A percentile compares a stretch with the other conserved stretches of the same genome.
Evolutionary conservation across 2,888 invertebrate species (phyloP).

Genomic region (Sinelater perroti): DNA sequence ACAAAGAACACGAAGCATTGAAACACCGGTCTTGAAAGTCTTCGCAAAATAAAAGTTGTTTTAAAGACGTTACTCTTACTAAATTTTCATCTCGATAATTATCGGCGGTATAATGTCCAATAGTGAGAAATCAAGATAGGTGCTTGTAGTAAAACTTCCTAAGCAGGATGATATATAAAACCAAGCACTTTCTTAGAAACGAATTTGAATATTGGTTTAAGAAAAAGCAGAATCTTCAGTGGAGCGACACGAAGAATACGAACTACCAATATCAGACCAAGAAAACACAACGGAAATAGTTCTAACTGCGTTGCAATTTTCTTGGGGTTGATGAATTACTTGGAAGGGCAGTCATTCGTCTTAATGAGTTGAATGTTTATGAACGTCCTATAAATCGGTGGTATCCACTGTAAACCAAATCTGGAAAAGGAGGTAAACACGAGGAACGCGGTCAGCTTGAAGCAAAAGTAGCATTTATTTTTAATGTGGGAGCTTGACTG

Average conservation of each 20-base stretch:
- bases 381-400: constrained; percentile 88
- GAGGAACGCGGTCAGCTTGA: constrained; percentile 88
- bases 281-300: constrained; percentile 90
- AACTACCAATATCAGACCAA: constrained; percentile 87
- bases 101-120: too few species aligned
- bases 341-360: constrained; percentile 85
- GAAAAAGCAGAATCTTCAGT: constrained; percentile 85
- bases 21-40: too few species aligned
- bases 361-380: constrained; percentile 90
- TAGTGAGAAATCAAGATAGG: too few species aligned
- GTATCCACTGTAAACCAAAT: constrained; percentile 80
- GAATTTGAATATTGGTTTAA: constrained; percentile 94
- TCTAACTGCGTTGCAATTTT: constrained; percentile 86
- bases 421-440: constrained; percentile 74
- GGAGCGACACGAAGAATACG: constrained; percentile 97
- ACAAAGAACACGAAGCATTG: too few species aligned
- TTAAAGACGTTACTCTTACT: too few species aligned
- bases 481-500: constrained; percentile 81
- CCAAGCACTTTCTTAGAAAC: too few species aligned
- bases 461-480: constrained; percentile 84
- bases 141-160: too few species aligned
- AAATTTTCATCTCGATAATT: too few species aligned
- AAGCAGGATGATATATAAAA: constrained; percentile 92
- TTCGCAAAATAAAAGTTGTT: too few species aligned
- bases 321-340: constrained; percentile 93